A percentile compares a stretch with the other conserved stretches of the same genome.
Evolutionary conservation across 2,113 vertebrate species (phyloP).

Genomic region (Cephalopholis sonnerati): DNA sequence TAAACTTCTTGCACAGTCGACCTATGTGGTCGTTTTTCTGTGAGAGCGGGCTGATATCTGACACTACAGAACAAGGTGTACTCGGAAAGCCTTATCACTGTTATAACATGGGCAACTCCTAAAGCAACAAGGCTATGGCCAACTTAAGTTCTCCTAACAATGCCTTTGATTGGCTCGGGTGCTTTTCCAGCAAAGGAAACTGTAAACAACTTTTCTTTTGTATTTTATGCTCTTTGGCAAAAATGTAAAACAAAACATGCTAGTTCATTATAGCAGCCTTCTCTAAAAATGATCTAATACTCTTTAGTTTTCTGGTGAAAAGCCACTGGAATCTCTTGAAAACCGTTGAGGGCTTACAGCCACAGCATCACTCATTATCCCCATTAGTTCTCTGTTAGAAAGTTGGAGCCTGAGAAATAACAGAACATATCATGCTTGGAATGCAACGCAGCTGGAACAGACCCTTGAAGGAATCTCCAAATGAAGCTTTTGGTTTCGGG

Average conservation of each 20-base stretch:
- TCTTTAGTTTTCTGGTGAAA: not conserved
- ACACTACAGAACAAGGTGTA: not conserved
- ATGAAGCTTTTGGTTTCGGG: constrained; percentile 37
- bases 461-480: constrained; percentile 26
- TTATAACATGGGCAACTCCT: not conserved
- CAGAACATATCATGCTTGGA: constrained; percentile 41
- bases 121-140: not conserved
- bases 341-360: not conserved
- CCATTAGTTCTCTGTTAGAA: constrained; percentile 3
- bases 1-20: too few species aligned
- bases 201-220: not conserved
- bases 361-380: constrained; percentile 26
- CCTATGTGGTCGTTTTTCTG: too few species aligned
- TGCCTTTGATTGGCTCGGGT: not conserved
- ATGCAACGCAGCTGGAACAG: constrained; percentile 32
- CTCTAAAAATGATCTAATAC: not conserved
- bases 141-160: not conserved
- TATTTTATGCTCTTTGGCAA: not conserved
- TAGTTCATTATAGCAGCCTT: not conserved
- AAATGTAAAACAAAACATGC: not conserved
- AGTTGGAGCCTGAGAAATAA: constrained; percentile 47
- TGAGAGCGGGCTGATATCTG: not conserved
- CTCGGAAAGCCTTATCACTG: not conserved
- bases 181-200: not conserved
- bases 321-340: not conserved